These are phyloP conservation scores for Nipponacmea schrenckii DNA, from an alignment of 2,888 invertebrate species.

Conservation along the genomic window DNA sequence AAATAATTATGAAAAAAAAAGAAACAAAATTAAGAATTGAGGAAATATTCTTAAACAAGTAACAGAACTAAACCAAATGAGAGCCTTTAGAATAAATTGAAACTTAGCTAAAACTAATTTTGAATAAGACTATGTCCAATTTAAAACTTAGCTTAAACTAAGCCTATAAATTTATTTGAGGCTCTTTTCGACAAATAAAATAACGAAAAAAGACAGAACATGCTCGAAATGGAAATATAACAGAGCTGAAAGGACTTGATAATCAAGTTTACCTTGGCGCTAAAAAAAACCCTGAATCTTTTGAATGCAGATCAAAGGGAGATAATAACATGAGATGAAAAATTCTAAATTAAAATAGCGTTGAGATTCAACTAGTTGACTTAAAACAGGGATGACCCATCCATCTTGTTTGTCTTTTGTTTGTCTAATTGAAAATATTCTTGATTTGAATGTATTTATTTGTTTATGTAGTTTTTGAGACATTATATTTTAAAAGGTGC, in stretches of 20 bases:
- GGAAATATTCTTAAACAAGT: not conserved
- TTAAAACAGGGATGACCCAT: not conserved
- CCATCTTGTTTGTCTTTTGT: not conserved
- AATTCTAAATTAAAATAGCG: no score
- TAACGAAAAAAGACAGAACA: not conserved
- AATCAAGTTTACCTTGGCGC: not conserved
- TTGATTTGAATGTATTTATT: no score
- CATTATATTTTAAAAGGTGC: no score
- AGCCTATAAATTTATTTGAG: conserved; percentile 1
- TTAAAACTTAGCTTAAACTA: not conserved
- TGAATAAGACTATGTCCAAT: no score
- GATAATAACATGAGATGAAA: not conserved
- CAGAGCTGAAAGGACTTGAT: not conserved
- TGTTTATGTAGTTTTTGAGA: no score
- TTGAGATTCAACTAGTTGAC: conserved; percentile 1
- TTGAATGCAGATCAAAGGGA: not conserved
- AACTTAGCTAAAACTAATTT: not conserved
- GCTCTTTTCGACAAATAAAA: not conserved
- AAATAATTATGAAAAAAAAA: not conserved
- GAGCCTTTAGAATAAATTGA: not conserved
- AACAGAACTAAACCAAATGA: not conserved
- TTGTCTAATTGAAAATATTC: no score
- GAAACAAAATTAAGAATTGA: not conserved
- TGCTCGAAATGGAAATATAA: not conserved
- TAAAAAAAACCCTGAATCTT: not conserved